These are phyloP conservation scores for Diceros bicornis DNA, from an alignment of 2,797 vertebrate species.

Conservation along the genomic window DNA sequence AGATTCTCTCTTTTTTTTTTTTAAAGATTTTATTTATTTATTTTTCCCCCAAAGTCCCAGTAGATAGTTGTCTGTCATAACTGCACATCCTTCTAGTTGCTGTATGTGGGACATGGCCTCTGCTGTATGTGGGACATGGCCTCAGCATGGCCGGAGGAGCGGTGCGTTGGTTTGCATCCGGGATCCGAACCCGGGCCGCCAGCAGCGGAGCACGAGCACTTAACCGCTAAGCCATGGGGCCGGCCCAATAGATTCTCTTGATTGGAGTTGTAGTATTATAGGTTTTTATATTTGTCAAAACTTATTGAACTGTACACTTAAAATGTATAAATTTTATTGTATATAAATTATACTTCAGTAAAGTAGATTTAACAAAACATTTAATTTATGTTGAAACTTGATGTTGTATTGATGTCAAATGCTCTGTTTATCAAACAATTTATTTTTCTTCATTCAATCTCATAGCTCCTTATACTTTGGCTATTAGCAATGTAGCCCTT, in stretches of 20 bases:
- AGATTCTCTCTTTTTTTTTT: no score
- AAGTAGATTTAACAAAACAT: background rate
- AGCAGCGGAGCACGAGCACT: no score
- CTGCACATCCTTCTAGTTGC: no score
- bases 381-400: background rate
- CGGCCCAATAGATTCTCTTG: background rate
- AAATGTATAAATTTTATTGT: slow-evolving; percentile 11
- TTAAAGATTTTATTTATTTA: no score
- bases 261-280: background rate
- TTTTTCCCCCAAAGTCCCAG: no score
- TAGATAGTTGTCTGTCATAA: no score
- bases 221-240: no score
- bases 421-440: background rate
- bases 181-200: no score
- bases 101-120: no score
- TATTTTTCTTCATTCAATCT: background rate
- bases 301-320: background rate
- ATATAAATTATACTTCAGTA: background rate
- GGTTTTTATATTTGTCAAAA: slow-evolving; percentile 27
- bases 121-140: no score
- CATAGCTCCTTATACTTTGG: background rate
- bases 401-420: background rate
- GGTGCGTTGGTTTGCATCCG: no score
- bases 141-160: no score
- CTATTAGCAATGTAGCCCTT: background rate